These are phyloP conservation scores for Buathra laborator DNA, from an alignment of 2,888 invertebrate genomes.

Conservation along the genomic window DNA sequence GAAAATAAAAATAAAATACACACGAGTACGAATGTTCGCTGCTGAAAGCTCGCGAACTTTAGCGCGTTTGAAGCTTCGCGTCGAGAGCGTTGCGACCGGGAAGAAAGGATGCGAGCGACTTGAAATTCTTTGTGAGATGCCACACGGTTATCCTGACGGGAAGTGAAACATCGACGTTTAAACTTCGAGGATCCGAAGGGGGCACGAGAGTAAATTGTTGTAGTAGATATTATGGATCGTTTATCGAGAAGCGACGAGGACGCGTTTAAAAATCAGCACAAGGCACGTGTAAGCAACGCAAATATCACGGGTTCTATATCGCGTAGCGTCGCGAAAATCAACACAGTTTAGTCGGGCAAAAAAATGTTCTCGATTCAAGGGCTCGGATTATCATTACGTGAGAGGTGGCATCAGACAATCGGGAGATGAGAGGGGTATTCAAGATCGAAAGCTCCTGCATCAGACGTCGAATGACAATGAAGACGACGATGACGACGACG, in stretches of 20 bases:
- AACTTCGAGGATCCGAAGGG: constrained; percentile 29
- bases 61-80: constrained; percentile 9
- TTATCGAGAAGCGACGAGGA: constrained; percentile 68
- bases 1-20: constrained; percentile 40
- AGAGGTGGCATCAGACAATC: constrained; percentile 55
- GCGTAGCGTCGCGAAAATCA: neutral
- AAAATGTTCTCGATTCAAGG: constrained; percentile 27
- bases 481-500: constrained; percentile 68
- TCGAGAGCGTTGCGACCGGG: constrained; percentile 13
- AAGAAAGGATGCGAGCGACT: constrained; percentile 58
- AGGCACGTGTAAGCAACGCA: constrained; percentile 67
- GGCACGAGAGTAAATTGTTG: constrained; percentile 6
- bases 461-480: constrained; percentile 44
- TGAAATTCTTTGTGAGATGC: constrained; percentile 66
- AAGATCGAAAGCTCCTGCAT: constrained; percentile 46
- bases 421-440: constrained; percentile 53
- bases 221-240: constrained; percentile 63
- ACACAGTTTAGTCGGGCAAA: neutral
- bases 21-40: constrained; percentile 59
- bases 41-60: constrained; percentile 25
- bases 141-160: constrained; percentile 40
- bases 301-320: neutral
- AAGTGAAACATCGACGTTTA: constrained; percentile 21
- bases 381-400: constrained; percentile 54
- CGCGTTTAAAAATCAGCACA: constrained; percentile 70